Base-by-base conservation (phyloP, 2,888 invertebrate genomes). In the Microctonus aethiopoides region DNA sequence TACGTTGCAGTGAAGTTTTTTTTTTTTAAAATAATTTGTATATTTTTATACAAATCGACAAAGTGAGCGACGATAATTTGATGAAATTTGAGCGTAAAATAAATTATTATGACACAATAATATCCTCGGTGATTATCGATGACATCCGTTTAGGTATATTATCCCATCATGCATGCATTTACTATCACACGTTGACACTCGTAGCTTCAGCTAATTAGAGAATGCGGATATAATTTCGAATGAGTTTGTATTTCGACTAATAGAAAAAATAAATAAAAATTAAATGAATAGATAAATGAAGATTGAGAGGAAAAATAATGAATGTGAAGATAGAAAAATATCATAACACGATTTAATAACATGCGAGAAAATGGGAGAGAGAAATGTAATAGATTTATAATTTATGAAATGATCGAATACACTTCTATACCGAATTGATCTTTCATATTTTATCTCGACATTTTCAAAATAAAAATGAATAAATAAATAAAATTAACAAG, bases 21-120 rank as follows among this genome's bases (percentile, higher is more conserved):
- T 76, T 76, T 75, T 68, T 62, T 76, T 78, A 73, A 78, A 76
- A 75, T 80, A 76, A 77, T 81, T 81, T 80, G 77, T 81, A 81
- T 81, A 81, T 81, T 81, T 81, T 81, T 80, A 79, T 81, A 81
- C 78, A 76, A 73, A 73, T 63, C 71, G 71, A 68, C 63, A 52
- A 34, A 16, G 56, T 32, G 59, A 68, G 68, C 71, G 67, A 67
- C 69, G 70, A 71, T 68, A 71, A 73, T 72, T 71, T 71, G 67
- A 73, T 71, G 71, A 61, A 69, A 67, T 68, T 71, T 63, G n/a
- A n/a, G n/a, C 66, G 70, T 54, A 63, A 68, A 72, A 69, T 70
- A 70, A 71, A 66, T 64, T 62, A 46, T 20, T 46, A 73, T 63
- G 34, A 61, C n/a, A 62, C 29, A 56, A 61, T 67, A 68, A 69